Evolutionary conservation across 1,140 invertebrate genomes (phyloP).

Genomic region (Drosophila santomea): DNA sequence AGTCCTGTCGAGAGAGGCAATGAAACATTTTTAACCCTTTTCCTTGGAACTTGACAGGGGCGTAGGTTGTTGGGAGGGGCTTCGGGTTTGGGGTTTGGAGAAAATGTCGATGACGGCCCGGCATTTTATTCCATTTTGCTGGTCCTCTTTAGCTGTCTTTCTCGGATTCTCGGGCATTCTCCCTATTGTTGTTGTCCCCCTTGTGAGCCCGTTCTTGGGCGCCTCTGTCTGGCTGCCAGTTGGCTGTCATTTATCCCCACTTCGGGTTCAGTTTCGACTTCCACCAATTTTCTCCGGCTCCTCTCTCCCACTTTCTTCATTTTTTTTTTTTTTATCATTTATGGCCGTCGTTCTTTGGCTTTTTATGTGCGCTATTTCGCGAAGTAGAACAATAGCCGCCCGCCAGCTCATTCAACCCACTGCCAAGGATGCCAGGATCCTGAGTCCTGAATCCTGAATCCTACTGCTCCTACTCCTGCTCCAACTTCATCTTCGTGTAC

Average conservation of each 20-base stretch:
- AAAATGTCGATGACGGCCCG: constrained; percentile 53
- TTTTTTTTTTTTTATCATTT: constrained; percentile 51
- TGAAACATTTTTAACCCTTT: constrained; percentile 81
- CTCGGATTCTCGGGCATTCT: background rate
- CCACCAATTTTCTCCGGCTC: constrained; percentile 6
- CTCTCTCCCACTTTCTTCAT: background rate
- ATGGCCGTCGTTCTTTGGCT: constrained; percentile 59
- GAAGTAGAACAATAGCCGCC: constrained; percentile 75
- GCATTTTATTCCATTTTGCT: constrained; percentile 61
- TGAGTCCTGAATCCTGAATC: constrained; percentile 21
- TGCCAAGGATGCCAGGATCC: constrained; percentile 13
- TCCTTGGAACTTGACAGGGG: constrained; percentile 67
- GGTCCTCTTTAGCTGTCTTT: constrained; percentile 7
- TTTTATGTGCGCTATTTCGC: constrained; percentile 81
- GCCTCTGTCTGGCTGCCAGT: constrained; percentile 60
- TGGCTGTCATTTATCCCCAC: constrained; percentile 69
- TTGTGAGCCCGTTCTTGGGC: background rate
- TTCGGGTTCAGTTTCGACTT: constrained; percentile 45
- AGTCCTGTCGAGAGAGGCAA: constrained; percentile 59
- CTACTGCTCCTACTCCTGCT: constrained; percentile 3
- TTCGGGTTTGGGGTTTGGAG: background rate
- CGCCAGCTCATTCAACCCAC: constrained; percentile 19
- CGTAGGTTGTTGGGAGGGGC: constrained; percentile 18
- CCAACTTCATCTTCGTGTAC: constrained; percentile 44
- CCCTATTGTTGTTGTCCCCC: background rate